Percentiles rank a stretch among this genome's conserved stretches.
These are phyloP conservation scores for Philaethria dido DNA, from an alignment of 2,888 invertebrate species.

Conservation along the genomic window DNA sequence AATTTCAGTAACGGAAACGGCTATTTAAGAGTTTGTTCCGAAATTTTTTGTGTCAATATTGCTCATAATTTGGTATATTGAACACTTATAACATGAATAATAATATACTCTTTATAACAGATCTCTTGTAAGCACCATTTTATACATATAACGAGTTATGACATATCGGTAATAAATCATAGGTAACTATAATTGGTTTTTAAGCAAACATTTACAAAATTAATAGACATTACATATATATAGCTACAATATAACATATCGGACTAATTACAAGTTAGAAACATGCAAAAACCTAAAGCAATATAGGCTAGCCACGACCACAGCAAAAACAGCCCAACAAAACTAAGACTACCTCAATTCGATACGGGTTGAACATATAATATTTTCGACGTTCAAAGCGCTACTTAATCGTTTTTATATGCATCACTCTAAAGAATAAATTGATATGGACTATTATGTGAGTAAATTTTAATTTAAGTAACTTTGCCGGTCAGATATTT, in stretches of 20 bases:
- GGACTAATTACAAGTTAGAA: not conserved
- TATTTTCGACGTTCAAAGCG: conserved; percentile 5
- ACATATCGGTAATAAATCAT: not conserved
- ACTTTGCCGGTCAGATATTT: not conserved
- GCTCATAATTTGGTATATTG: conserved; percentile 13
- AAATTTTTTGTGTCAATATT: not conserved
- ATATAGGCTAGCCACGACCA: conserved; percentile 11
- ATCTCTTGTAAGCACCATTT: not conserved
- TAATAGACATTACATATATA: not conserved
- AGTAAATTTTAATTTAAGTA: conserved; percentile 1
- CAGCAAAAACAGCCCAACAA: conserved; percentile 21
- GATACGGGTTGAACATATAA: conserved; percentile 27
- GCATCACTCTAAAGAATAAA: not conserved
- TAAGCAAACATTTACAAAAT: conserved; percentile 1
- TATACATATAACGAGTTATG: not conserved
- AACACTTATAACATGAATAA: not conserved
- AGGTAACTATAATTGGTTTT: not conserved
- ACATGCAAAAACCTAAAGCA: conserved; percentile 2
- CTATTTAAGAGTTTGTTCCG: conserved; percentile 28
- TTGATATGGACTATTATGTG: not conserved
- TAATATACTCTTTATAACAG: not conserved
- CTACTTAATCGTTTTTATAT: conserved; percentile 8
- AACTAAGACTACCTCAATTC: conserved; percentile 34
- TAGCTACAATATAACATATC: not conserved
- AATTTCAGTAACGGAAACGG: conserved; percentile 31